These are phyloP conservation scores for Forficula auricularia DNA, from an alignment of 1,140 invertebrate genomes.

Conservation along the genomic window DNA sequence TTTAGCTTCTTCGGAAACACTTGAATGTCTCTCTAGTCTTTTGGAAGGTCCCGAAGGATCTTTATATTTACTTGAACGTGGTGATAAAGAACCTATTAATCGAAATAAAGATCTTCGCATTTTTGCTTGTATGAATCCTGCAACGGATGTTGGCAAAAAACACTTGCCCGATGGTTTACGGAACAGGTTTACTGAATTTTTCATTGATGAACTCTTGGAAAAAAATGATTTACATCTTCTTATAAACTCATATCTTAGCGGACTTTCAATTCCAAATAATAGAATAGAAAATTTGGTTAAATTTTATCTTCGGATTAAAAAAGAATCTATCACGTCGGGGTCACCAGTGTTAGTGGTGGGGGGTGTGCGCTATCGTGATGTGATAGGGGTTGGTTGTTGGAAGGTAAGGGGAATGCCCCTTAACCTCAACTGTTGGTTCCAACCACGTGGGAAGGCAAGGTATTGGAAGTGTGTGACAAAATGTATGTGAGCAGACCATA, in stretches of 20 bases:
- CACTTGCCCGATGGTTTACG: slow-evolving; percentile 80
- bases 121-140: slow-evolving; percentile 99
- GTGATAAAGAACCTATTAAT: slow-evolving; percentile 60
- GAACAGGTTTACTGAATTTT: slow-evolving; percentile 95
- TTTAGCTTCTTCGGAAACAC: slow-evolving; percentile 83
- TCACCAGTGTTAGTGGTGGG: too few relatives aligned
- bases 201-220: slow-evolving; percentile 76
- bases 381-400: too few relatives aligned
- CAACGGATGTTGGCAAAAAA: slow-evolving; percentile 97
- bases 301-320: slow-evolving; percentile 68
- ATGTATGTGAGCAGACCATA: too few relatives aligned
- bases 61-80: slow-evolving; percentile 68
- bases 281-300: slow-evolving; percentile 64
- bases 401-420: too few relatives aligned
- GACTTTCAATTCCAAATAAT: slow-evolving; percentile 43
- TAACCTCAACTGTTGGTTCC: too few relatives aligned
- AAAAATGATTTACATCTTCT: slow-evolving; percentile 62
- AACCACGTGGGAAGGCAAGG: too few relatives aligned
- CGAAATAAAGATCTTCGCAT: slow-evolving; percentile 80
- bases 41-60: slow-evolving; percentile 66
- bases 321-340: too few relatives aligned
- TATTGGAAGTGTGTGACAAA: too few relatives aligned
- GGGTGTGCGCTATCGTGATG: too few relatives aligned
- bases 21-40: slow-evolving; percentile 86
- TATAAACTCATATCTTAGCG: slow-evolving; percentile 68